Evolutionary conservation across 2,113 vertebrate genomes (phyloP).

Genomic region (Hippolais icterina): DNA sequence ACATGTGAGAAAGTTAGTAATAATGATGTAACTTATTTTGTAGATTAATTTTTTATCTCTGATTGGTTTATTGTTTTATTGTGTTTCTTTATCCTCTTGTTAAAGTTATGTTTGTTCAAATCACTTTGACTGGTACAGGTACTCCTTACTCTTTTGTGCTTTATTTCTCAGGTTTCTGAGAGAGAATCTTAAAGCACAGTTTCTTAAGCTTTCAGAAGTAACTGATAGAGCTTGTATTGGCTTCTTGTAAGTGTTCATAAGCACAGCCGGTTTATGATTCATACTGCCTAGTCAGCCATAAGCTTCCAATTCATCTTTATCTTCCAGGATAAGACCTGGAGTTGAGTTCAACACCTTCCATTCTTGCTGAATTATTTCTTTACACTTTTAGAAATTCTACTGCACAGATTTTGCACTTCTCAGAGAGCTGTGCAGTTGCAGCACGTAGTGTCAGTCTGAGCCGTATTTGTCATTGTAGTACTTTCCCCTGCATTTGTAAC

Average conservation of each 20-base stretch:
- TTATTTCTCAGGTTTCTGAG: not conserved
- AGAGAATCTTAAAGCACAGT: not conserved
- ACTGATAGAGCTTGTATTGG: not conserved
- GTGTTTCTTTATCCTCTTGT: not conserved
- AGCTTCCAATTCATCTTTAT: not conserved
- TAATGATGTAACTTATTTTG: not conserved
- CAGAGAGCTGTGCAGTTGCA: not conserved
- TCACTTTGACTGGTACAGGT: not conserved
- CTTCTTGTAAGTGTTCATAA: not conserved
- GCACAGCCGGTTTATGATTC: not conserved
- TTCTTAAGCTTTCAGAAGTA: not conserved
- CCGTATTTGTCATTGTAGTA: not conserved
- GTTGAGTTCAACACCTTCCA: not conserved
- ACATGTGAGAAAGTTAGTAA: not conserved
- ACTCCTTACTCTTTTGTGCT: not conserved
- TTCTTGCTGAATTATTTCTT: not conserved
- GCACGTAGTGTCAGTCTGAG: not conserved
- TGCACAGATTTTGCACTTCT: not conserved
- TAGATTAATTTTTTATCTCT: not conserved
- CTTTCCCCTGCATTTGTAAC: constrained; percentile 1
- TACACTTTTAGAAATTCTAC: not conserved
- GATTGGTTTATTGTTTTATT: not conserved
- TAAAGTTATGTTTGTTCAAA: not conserved
- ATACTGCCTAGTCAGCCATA: not conserved
- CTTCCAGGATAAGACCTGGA: not conserved